Percentiles rank a stretch among this genome's conserved stretches.
Evolutionary conservation across 2,113 vertebrate genomes (phyloP).

Genomic region (Anthoscopus minutus): DNA sequence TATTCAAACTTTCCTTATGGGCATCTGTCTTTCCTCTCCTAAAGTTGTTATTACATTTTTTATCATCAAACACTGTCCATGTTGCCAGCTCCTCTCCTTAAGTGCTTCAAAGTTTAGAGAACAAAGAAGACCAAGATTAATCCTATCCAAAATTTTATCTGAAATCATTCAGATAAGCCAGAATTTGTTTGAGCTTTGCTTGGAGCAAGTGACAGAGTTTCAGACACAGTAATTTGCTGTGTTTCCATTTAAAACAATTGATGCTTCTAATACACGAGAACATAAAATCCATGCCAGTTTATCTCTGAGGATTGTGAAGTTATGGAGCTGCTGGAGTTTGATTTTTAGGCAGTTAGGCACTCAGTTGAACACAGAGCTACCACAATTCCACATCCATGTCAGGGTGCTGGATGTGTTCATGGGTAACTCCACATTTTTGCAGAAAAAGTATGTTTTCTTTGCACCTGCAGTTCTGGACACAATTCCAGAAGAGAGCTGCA

Average conservation of each 20-base stretch:
- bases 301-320: constrained; percentile 15
- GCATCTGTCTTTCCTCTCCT: constrained; percentile 60
- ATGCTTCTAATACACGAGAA: not conserved
- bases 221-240: constrained; percentile 40
- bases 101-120: constrained; percentile 54
- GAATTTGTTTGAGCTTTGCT: constrained; percentile 50
- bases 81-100: constrained; percentile 57
- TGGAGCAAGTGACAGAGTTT: constrained; percentile 35
- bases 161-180: constrained; percentile 60
- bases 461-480: not conserved
- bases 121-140: constrained; percentile 53
- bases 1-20: constrained; percentile 20
- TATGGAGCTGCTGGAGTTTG: constrained; percentile 5
- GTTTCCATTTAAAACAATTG: constrained; percentile 42
- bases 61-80: constrained; percentile 48
- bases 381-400: not conserved
- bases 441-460: not conserved
- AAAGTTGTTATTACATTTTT: constrained; percentile 63
- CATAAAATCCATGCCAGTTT: constrained; percentile 44
- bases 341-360: constrained; percentile 1
- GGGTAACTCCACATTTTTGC: not conserved
- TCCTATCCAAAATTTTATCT: constrained; percentile 60
- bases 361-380: not conserved
- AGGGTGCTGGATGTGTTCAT: not conserved
- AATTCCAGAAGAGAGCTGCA: not conserved